Conservation (phyloP, 2,113 vertebrate genomes). For the Dromaius novaehollandiae region DNA sequence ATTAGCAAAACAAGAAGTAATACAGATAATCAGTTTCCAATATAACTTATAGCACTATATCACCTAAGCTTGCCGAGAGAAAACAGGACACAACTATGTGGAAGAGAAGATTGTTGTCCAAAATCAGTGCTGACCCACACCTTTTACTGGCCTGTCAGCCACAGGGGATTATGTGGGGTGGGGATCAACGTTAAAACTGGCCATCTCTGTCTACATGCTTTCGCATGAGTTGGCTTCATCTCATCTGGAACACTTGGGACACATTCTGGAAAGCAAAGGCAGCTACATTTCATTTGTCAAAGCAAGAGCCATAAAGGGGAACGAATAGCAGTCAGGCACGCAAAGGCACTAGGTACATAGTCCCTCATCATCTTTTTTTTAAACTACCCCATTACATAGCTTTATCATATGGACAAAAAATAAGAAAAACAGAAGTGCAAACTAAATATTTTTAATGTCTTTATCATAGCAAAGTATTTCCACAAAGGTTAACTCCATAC, state of each 20-base stretch:
- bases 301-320: slow-evolving; percentile 28
- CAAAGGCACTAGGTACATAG: background rate
- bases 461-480: background rate
- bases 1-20: background rate
- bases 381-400: background rate
- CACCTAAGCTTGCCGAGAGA: background rate
- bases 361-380: slow-evolving; percentile 2
- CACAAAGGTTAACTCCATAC: background rate
- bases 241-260: slow-evolving; percentile 30
- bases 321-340: slow-evolving; percentile 23
- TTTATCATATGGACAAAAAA: slow-evolving; percentile 1
- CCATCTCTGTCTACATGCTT: background rate
- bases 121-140: background rate
- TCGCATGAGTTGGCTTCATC: slow-evolving; percentile 23
- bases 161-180: background rate
- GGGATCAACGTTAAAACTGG: slow-evolving; percentile 4
- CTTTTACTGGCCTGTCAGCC: background rate
- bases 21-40: background rate
- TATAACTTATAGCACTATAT: background rate
- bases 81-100: background rate
- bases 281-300: slow-evolving; percentile 50
- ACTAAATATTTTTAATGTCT: background rate
- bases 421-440: background rate
- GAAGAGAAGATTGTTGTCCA: background rate
- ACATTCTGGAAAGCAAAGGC: slow-evolving; percentile 34